These are phyloP conservation scores for Drosophila ananassae DNA, from an alignment of 1,140 invertebrate genomes.

Conservation along the genomic window DNA sequence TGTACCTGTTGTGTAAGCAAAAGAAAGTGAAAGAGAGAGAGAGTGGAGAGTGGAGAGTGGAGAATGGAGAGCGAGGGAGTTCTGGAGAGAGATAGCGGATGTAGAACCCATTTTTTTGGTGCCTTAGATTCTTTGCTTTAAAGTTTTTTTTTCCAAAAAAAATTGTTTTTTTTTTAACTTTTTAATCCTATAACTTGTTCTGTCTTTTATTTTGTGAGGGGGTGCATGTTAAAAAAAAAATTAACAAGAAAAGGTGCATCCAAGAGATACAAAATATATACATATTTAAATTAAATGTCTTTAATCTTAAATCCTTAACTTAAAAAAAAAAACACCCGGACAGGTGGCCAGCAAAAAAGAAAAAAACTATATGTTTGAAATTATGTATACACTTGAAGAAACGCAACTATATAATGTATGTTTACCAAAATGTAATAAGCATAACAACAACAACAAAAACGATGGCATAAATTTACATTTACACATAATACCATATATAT, in stretches of 20 bases:
- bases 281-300: slow-evolving; percentile 2
- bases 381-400: slow-evolving; percentile 9
- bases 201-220: not conserved
- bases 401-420: slow-evolving; percentile 14
- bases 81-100: not conserved
- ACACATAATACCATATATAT: slow-evolving; percentile 19
- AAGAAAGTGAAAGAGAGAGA: slow-evolving; percentile 8
- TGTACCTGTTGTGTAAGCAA: slow-evolving; percentile 30
- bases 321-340: slow-evolving; percentile 9
- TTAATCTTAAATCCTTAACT: too few relatives aligned
- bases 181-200: not conserved
- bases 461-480: slow-evolving; percentile 32
- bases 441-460: not conserved
- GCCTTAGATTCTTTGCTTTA: slow-evolving; percentile 66
- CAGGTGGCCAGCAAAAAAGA: slow-evolving; percentile 21
- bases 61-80: not conserved
- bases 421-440: slow-evolving; percentile 2
- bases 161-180: slow-evolving; percentile 9
- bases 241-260: slow-evolving; percentile 5
- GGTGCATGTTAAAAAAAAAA: slow-evolving; percentile 13
- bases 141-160: slow-evolving; percentile 9
- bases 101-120: slow-evolving; percentile 60
- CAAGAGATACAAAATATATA: not conserved
- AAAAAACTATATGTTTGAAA: slow-evolving; percentile 10
- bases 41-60: not conserved